A percentile compares a stretch with the other conserved stretches of the same genome.
Conservation (phyloP, 37 sponge, comb jelly and placozoan species). For the Chondrilla cf. caribensis region DNA sequence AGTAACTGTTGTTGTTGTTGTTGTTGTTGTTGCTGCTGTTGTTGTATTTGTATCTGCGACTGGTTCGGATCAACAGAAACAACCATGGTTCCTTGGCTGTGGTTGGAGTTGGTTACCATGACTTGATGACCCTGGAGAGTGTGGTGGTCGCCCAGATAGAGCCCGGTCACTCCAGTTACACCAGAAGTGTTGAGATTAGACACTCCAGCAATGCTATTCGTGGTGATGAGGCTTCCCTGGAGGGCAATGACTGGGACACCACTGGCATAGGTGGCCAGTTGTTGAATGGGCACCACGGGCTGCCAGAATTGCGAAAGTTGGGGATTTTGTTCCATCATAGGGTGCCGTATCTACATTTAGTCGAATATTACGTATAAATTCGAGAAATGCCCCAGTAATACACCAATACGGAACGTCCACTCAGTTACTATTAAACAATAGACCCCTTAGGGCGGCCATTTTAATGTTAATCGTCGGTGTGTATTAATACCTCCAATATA, state of each 20-base stretch:
- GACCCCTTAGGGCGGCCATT: too few species aligned
- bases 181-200: neutral
- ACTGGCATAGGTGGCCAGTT: neutral
- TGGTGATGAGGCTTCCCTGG: neutral
- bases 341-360: too few species aligned
- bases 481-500: too few species aligned
- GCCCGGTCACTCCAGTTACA: too few species aligned
- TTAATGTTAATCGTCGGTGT: too few species aligned
- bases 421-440: too few species aligned
- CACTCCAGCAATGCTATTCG: neutral
- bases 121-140: neutral
- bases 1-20: slow-evolving; percentile 4
- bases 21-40: neutral
- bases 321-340: neutral
- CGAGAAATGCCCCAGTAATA: too few species aligned
- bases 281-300: neutral
- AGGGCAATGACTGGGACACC: neutral
- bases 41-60: neutral
- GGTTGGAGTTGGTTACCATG: neutral
- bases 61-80: neutral
- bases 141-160: slow-evolving; percentile 12
- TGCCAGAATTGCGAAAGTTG: neutral
- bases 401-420: too few species aligned
- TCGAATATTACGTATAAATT: too few species aligned
- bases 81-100: neutral